Evolutionary conservation across 2,797 vertebrate species (phyloP).

Genomic region (Octomys mimax): DNA sequence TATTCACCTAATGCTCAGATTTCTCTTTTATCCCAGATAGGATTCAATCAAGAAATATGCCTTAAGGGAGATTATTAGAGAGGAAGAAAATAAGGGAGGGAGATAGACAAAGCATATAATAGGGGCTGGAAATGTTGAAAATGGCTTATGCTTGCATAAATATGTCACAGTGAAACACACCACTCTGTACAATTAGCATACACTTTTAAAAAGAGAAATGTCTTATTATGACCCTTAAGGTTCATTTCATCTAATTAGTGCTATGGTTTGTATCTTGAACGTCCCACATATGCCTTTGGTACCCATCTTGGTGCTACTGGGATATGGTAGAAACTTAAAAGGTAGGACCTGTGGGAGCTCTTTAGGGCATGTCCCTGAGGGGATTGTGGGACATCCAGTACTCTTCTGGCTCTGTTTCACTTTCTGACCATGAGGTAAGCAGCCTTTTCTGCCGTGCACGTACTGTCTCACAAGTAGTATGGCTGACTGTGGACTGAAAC

Average conservation of each 20-base stretch:
- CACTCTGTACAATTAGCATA: neutral
- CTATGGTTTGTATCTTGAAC: neutral
- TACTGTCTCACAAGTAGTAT: neutral
- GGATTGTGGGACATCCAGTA: neutral
- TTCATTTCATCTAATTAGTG: neutral
- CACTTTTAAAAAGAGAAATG: neutral
- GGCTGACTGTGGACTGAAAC: neutral
- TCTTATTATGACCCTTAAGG: neutral
- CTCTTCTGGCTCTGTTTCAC: neutral
- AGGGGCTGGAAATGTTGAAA: neutral
- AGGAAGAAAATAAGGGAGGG: neutral
- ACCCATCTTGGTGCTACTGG: neutral
- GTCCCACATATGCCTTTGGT: neutral
- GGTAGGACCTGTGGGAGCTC: neutral
- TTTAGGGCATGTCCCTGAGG: neutral
- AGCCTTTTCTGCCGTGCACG: neutral
- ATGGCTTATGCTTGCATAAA: neutral
- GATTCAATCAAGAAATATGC: neutral
- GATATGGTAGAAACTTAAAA: neutral
- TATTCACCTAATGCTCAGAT: neutral
- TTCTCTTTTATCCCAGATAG: neutral
- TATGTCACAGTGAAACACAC: neutral
- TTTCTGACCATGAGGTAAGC: neutral
- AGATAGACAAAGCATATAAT: neutral
- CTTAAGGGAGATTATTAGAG: neutral